Percentiles rank a stretch among this genome's conserved stretches.
Conservation (phyloP, 2,113 vertebrate species). For the Pitta sordida region DNA sequence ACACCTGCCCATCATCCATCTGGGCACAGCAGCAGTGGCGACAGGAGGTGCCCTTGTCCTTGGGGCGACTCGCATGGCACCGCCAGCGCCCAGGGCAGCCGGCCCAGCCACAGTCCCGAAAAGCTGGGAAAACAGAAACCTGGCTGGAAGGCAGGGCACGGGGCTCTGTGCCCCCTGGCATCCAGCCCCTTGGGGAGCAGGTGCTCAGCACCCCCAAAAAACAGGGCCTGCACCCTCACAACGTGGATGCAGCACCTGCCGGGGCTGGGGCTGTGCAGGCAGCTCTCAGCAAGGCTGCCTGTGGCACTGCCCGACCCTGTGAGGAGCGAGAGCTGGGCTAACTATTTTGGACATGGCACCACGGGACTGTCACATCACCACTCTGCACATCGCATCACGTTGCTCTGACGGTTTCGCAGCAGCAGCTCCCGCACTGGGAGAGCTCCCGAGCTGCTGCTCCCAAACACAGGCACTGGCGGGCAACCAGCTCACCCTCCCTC, state of each 20-base stretch:
- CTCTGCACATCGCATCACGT: not conserved
- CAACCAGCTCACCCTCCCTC: not conserved
- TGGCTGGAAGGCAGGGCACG: not conserved
- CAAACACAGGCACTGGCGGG: not conserved
- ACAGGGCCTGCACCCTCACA: not conserved
- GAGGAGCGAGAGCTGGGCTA: not conserved
- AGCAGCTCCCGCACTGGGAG: not conserved
- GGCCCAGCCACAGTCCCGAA: fast-evolving
- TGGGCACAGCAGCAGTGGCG: not conserved
- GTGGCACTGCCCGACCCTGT: not conserved
- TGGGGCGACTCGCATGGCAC: not conserved
- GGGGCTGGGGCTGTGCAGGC: not conserved
- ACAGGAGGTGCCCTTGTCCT: slow-evolving; percentile 35
- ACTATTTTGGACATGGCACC: slow-evolving; percentile 53
- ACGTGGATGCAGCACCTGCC: not conserved
- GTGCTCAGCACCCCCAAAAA: not conserved
- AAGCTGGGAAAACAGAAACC: not conserved
- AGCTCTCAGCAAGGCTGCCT: not conserved
- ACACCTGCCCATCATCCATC: slow-evolving; percentile 29
- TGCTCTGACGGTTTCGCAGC: slow-evolving; percentile 4
- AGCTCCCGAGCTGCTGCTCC: not conserved
- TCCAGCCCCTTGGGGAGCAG: not conserved
- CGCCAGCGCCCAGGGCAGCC: not conserved
- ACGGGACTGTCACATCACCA: slow-evolving; percentile 33
- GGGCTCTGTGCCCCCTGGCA: fast-evolving